phyloP scores from a whole-genome alignment of 2,888 invertebrate species.

The Lasioglossum leucozonium region DNA sequence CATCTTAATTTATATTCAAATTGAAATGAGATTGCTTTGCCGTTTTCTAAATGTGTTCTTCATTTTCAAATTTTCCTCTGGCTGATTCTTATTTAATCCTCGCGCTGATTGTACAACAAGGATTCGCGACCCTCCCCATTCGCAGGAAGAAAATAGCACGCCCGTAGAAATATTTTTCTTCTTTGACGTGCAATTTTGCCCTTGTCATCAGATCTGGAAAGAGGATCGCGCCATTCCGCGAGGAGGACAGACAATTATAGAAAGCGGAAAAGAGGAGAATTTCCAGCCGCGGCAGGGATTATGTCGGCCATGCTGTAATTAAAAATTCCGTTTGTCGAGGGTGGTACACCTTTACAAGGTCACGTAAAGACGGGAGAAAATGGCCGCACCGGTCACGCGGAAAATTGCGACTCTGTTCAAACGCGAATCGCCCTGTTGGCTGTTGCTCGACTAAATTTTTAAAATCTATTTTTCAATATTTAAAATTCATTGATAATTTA shows the following conservation, averaged over 20 bases:
- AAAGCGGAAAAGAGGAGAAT: neutral
- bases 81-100: neutral
- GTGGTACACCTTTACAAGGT: neutral
- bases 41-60: neutral
- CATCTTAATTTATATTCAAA: constrained; percentile 1
- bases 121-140: too few relatives aligned
- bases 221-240: constrained; percentile 9
- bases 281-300: constrained; percentile 10
- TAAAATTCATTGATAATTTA: neutral
- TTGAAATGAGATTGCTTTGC: neutral
- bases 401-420: constrained; percentile 23
- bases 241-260: constrained; percentile 31
- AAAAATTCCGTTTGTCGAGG: constrained; percentile 34
- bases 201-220: neutral
- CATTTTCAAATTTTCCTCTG: neutral
- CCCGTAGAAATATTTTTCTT: neutral
- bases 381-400: neutral
- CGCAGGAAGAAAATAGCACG: neutral
- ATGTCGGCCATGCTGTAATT: constrained; percentile 29
- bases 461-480: too few relatives aligned
- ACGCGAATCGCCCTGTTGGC: constrained; percentile 1
- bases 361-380: neutral
- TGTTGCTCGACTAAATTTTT: neutral
- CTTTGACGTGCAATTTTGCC: constrained; percentile 2
- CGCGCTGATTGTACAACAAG: neutral